Conservation (phyloP, 2,113 vertebrate genomes). For the Leptodactylus fuscus region DNA sequence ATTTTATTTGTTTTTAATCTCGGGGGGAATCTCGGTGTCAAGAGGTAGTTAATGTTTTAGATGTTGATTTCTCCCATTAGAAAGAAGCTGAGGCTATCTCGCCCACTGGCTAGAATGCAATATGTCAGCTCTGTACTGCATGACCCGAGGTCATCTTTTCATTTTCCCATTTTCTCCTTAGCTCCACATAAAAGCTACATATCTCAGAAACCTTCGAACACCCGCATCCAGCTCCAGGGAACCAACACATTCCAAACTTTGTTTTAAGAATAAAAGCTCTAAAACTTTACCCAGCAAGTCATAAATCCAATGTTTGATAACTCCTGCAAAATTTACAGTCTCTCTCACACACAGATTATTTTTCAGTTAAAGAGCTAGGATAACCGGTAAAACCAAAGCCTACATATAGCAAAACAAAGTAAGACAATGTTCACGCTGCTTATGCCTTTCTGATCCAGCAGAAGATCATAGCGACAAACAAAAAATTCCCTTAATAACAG, state of each 20-base stretch:
- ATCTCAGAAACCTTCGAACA: constrained; percentile 32
- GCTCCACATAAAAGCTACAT: constrained; percentile 43
- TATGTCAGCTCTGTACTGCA: constrained; percentile 36
- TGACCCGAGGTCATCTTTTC: constrained; percentile 35
- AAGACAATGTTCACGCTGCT: too few relatives aligned
- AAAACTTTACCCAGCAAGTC: constrained; percentile 29
- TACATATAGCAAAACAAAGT: background rate
- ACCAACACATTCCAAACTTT: constrained; percentile 42
- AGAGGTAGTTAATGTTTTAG: constrained; percentile 39
- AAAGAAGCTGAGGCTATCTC: constrained; percentile 21
- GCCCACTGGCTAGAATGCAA: constrained; percentile 37
- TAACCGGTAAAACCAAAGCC: background rate
- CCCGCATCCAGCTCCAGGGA: constrained; percentile 35
- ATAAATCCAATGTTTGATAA: constrained; percentile 22
- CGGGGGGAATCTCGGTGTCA: constrained; percentile 14
- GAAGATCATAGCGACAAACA: too few relatives aligned
- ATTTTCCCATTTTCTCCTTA: constrained; percentile 44
- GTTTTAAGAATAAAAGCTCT: constrained; percentile 39
- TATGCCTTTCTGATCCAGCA: too few relatives aligned
- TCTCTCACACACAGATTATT: background rate
- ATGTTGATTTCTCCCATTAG: constrained; percentile 39
- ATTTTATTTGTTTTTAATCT: constrained; percentile 40
- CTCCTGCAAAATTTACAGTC: constrained; percentile 21
- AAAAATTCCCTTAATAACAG: too few relatives aligned
- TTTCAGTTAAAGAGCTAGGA: background rate